Evolutionary conservation across 2,113 vertebrate species (phyloP).

Genomic region (cattle (Bos taurus)): ARS-UCD2.0 NC_037347.1:56675001-56675500

Average conservation of each 20-base stretch:
- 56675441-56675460: conserved; percentile 86
- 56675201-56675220: neutral
- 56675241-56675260: neutral
- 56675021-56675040: neutral
- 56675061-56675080: neutral
- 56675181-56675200: neutral
- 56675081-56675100: neutral
- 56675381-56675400: conserved; percentile 94
- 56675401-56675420: conserved; percentile 98
- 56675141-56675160: neutral
- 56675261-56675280: neutral
- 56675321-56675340: conserved; percentile 43
- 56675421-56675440: conserved; percentile 91
- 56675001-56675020: neutral
- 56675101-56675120: neutral
- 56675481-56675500: neutral
- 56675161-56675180: neutral
- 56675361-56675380: conserved; percentile 95
- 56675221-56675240: neutral
- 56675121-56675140: neutral
- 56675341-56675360: conserved; percentile 85
- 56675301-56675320: neutral
- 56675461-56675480: neutral
- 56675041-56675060: neutral
- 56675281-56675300: neutral